Evolutionary conservation across 2,888 invertebrate genomes (phyloP).

Genomic region (Heteropelma amictum): DNA sequence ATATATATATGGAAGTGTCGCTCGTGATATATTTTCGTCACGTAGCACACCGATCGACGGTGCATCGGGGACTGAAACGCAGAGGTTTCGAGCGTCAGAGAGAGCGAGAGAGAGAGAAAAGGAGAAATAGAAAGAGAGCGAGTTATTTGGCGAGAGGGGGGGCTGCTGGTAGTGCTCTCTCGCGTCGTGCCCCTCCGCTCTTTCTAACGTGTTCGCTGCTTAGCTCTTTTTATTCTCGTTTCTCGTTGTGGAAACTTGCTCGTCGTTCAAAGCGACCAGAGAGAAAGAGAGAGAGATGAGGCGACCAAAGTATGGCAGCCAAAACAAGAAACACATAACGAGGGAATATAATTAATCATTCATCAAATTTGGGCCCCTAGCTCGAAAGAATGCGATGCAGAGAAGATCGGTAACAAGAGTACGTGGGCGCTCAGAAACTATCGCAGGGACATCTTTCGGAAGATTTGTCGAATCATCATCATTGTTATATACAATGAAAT

Average conservation of each 20-base stretch:
- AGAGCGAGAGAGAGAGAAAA: constrained; percentile 32
- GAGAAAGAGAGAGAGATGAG: constrained; percentile 5
- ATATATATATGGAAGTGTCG: no score
- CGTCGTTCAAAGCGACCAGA: constrained; percentile 13
- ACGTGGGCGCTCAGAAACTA: no score
- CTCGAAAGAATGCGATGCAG: no score
- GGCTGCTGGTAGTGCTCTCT: background rate
- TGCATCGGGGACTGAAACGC: constrained; percentile 58
- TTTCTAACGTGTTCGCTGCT: constrained; percentile 11
- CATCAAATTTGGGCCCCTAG: background rate
- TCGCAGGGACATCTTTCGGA: background rate
- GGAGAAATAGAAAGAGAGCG: background rate
- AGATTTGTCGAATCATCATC: no score
- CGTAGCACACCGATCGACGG: constrained; percentile 51
- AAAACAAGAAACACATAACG: background rate
- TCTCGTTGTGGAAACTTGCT: constrained; percentile 37
- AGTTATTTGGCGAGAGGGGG: no score
- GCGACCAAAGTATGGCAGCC: background rate
- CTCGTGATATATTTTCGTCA: background rate
- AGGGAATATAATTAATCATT: constrained; percentile 8
- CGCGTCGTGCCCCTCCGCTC: background rate
- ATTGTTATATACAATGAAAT: no score
- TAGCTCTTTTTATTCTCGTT: constrained; percentile 24
- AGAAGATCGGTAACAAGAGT: constrained; percentile 5
- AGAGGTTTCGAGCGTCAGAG: constrained; percentile 43